phyloP scores from a whole-genome alignment of 2,113 vertebrate species.

The Bufo gargarizans region DNA sequence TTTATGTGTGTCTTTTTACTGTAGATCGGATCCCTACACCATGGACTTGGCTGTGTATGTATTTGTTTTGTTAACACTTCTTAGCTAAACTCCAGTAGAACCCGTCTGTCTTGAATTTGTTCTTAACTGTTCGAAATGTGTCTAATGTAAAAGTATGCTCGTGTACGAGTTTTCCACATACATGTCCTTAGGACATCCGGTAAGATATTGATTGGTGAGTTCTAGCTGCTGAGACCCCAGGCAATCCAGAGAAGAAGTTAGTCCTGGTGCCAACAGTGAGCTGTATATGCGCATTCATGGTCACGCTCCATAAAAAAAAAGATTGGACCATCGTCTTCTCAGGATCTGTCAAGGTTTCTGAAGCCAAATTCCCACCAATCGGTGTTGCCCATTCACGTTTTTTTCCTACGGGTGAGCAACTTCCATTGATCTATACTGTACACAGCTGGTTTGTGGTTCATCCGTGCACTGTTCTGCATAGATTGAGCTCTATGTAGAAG shows the following conservation, averaged over 20 bases:
- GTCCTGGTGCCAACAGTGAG: not conserved
- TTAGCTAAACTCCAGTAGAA: not conserved
- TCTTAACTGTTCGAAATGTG: not conserved
- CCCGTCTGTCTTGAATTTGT: not conserved
- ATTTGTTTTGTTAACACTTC: constrained; percentile 63
- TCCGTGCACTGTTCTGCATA: not conserved
- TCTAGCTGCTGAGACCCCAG: not conserved
- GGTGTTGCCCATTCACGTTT: not conserved
- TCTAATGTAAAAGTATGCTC: not conserved
- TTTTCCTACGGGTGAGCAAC: not conserved
- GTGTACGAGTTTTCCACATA: not conserved
- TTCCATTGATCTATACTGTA: not conserved
- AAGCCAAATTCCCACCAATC: not conserved
- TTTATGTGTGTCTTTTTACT: constrained; percentile 69
- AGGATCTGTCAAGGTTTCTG: not conserved
- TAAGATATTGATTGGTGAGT: not conserved
- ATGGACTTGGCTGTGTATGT: constrained; percentile 96
- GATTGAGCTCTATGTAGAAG: not conserved
- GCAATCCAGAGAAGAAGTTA: not conserved
- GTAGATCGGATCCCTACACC: constrained; percentile 95
- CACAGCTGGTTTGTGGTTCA: not conserved
- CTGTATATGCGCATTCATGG: not conserved
- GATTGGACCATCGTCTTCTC: not conserved
- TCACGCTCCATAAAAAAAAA: not conserved
- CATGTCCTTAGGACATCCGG: not conserved